Evolutionary conservation across 2,113 vertebrate genomes (phyloP).

Genomic region (Odobenus rosmarus): DNA sequence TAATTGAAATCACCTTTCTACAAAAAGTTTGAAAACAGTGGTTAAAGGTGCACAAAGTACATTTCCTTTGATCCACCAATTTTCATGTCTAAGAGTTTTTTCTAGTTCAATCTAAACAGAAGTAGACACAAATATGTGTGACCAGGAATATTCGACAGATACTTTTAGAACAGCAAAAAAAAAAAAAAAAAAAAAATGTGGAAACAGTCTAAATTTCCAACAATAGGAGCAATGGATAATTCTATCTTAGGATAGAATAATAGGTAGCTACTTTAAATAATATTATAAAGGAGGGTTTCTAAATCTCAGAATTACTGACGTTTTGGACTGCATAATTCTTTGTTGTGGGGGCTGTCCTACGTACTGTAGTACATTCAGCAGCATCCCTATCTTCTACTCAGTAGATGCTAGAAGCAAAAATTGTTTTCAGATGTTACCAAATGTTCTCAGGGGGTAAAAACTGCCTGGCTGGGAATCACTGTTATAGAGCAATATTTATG

Average conservation of each 20-base stretch:
- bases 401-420: background rate
- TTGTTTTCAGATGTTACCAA: background rate
- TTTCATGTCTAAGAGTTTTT: background rate
- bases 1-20: background rate
- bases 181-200: background rate
- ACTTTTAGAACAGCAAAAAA: background rate
- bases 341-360: too few relatives aligned
- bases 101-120: background rate
- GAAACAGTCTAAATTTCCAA: background rate
- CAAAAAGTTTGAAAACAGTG: background rate
- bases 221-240: background rate
- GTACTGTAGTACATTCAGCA: background rate
- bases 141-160: background rate
- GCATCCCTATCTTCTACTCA: background rate
- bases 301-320: background rate
- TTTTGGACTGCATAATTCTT: background rate
- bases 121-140: background rate
- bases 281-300: background rate
- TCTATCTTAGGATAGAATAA: background rate
- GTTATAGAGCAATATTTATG: background rate
- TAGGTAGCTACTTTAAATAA: background rate
- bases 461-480: background rate
- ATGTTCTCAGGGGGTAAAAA: background rate
- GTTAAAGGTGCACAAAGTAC: background rate
- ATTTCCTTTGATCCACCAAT: background rate